Conservation (phyloP, 2,797 vertebrate species). For the Anguilla anguilla region DNA sequence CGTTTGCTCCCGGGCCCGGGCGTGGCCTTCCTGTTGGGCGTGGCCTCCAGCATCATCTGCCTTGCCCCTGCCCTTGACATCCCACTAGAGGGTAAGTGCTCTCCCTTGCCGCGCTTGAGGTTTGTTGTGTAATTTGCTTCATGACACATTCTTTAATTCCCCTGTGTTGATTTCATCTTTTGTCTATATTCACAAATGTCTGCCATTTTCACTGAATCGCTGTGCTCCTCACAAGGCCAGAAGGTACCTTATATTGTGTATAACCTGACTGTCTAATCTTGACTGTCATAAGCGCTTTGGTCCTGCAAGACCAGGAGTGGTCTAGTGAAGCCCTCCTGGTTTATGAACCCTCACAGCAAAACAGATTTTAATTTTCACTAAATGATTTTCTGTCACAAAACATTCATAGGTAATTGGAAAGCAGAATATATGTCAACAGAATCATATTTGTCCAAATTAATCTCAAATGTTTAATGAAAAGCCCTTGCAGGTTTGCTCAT, state of each 20-base stretch:
- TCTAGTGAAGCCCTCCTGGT: background rate
- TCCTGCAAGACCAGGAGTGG: background rate
- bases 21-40: slow-evolving; percentile 48
- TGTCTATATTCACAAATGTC: background rate
- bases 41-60: slow-evolving; percentile 57
- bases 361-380: background rate
- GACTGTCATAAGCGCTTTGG: background rate
- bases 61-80: slow-evolving; percentile 64
- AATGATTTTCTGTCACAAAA: background rate
- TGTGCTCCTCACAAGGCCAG: background rate
- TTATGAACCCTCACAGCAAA: background rate
- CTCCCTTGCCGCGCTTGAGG: background rate
- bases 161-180: background rate
- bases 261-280: background rate
- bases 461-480: slow-evolving; percentile 24
- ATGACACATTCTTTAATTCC: background rate
- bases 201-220: background rate
- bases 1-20: slow-evolving; percentile 56
- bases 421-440: background rate
- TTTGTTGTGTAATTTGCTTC: background rate
- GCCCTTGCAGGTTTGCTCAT: slow-evolving; percentile 40
- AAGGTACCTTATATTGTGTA: background rate
- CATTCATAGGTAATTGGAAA: background rate
- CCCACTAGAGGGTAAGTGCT: slow-evolving; percentile 74
- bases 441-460: slow-evolving; percentile 16